Evolutionary conservation across 2,888 invertebrate species (phyloP).

Genomic region (Mechanitis mazaeus): DNA sequence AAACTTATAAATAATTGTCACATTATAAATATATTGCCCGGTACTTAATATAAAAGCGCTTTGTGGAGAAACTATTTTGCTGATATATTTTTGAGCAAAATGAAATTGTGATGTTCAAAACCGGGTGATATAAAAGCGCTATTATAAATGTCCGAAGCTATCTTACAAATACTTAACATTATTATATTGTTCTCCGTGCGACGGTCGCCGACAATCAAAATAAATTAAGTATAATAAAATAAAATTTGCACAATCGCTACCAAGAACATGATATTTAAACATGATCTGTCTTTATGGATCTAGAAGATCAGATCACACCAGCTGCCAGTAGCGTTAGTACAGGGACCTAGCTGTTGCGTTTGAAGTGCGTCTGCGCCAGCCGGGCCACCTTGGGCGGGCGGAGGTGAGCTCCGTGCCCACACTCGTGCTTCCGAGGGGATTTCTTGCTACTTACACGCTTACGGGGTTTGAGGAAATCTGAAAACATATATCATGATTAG

Average conservation of each 20-base stretch:
- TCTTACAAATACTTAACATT: conserved; percentile 74
- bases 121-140: conserved; percentile 55
- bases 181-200: conserved; percentile 54
- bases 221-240: conserved; percentile 65
- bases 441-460: conserved; percentile 75
- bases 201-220: conserved; percentile 50
- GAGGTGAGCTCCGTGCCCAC: conserved; percentile 64
- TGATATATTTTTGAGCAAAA: conserved; percentile 30
- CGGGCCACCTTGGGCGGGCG: conserved; percentile 71
- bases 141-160: conserved; percentile 61
- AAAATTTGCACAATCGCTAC: conserved; percentile 55
- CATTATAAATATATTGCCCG: conserved; percentile 56
- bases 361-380: conserved; percentile 60
- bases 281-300: conserved; percentile 15
- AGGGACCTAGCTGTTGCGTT: conserved; percentile 63
- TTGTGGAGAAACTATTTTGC: conserved; percentile 10
- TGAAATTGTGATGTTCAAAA: conserved; percentile 48
- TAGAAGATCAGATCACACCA: conserved; percentile 33
- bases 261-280: conserved; percentile 12
- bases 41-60: conserved; percentile 17
- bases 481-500: conserved; percentile 44
- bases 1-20: conserved; percentile 71
- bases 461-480: conserved; percentile 82
- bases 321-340: conserved; percentile 25
- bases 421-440: conserved; percentile 70